phyloP scores from a whole-genome alignment of 2,797 vertebrate species.

The Dendrocincla fuliginosa region DNA sequence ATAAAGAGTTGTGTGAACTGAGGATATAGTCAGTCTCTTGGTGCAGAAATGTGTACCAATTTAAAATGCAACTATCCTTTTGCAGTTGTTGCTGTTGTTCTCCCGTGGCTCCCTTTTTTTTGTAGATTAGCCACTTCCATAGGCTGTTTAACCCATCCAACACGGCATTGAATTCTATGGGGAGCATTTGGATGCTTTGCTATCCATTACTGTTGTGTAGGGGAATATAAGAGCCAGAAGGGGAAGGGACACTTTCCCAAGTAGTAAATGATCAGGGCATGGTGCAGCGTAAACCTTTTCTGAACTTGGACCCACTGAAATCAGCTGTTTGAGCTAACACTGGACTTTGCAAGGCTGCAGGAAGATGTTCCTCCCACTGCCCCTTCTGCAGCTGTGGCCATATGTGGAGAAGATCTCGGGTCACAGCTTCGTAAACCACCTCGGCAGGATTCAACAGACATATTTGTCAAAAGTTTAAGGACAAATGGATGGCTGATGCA shows the following conservation, averaged over 20 bases:
- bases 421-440: not conserved
- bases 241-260: not conserved
- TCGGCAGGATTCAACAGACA: not conserved
- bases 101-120: not conserved
- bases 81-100: not conserved
- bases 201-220: not conserved
- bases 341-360: not conserved
- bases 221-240: not conserved
- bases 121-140: not conserved
- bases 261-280: not conserved
- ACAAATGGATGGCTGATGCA: not conserved
- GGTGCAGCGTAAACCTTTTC: not conserved
- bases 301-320: not conserved
- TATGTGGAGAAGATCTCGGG: not conserved
- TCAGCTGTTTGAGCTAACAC: not conserved
- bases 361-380: rapidly evolving
- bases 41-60: not conserved
- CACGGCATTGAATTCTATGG: not conserved
- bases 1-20: not conserved
- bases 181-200: not conserved
- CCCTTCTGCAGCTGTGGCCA: not conserved
- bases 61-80: not conserved
- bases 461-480: not conserved
- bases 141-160: not conserved
- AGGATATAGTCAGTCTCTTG: not conserved